Evolutionary conservation across 2,113 vertebrate species (phyloP).

Genomic region (Pterophyllum scalare): DNA sequence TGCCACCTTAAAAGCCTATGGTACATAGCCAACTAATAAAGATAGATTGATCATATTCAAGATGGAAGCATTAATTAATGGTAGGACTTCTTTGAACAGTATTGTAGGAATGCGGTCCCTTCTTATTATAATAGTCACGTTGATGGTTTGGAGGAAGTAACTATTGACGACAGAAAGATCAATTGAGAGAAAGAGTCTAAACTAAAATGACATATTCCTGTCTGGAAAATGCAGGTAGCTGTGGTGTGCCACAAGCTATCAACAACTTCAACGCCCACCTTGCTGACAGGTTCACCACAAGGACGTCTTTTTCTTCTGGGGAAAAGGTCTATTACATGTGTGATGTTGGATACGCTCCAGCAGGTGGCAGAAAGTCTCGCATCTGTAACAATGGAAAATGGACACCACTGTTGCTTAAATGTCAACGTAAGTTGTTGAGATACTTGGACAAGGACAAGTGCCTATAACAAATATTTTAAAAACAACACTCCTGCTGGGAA

Average conservation of each 20-base stretch:
- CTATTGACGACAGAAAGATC: no score
- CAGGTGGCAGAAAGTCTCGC: slow-evolving; percentile 42
- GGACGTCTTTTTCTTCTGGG: slow-evolving; percentile 28
- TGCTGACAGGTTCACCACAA: slow-evolving; percentile 3
- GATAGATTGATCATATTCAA: no score
- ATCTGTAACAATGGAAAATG: slow-evolving; percentile 41
- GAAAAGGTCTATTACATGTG: slow-evolving; percentile 51
- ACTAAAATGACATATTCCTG: background rate
- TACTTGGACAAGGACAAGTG: no score
- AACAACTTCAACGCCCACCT: slow-evolving; percentile 27
- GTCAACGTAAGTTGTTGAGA: slow-evolving; percentile 57
- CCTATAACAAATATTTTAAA: background rate
- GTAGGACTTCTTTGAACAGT: no score
- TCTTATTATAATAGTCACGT: no score
- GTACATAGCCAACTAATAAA: no score
- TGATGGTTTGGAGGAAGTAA: no score
- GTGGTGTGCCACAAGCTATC: slow-evolving; percentile 2
- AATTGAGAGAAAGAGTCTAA: no score
- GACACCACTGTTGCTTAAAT: slow-evolving; percentile 44
- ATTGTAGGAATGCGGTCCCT: no score
- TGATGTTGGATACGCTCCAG: slow-evolving; percentile 30
- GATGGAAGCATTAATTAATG: no score
- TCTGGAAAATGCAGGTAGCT: slow-evolving; percentile 28
- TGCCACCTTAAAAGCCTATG: no score
- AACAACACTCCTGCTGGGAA: no score